Evolutionary conservation across 2,888 invertebrate genomes (phyloP), one percentile per base, ranked within the genome.

Genomic region (Temnothorax ravouxi): DNA sequence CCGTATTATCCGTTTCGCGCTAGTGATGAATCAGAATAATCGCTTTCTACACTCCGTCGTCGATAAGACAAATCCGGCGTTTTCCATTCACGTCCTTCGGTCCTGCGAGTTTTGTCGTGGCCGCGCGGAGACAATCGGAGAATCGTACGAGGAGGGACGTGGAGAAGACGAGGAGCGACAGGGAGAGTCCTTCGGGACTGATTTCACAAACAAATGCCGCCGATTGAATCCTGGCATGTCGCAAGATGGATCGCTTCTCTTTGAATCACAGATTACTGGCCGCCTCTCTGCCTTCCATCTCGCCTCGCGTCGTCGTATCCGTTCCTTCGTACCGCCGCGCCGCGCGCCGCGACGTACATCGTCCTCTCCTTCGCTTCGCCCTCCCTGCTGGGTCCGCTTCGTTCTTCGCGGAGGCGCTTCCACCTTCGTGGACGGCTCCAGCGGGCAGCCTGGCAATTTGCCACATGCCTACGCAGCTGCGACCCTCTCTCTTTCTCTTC

Each of bases 171-270:
- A 76, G 67, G 75, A 67, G 79, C 81, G 87, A 76, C 81, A 76
- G 85, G 87, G 89, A 89, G 88, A 92, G 91, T 93, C 92, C 92
- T 90, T 86, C 88, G 93, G 92, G 94, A 93, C 93, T 94, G 93
- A 94, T 94, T 94, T 93, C 91, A 92, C 94, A 94, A 94, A 93
- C 94, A 94, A 94, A 94, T 94, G 93, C 93, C 93, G 92, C 92
- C 94, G 93, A 94, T 94, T 93, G 93, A 93, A 94, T 93, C 92
- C 92, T 93, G 94, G 93, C 94, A 93, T 93, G 92, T 93, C 90
- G 92, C 92, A 94, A 94, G 94, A 94, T 93, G 93, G 94, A 94
- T 94, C 93, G 93, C 88, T 94, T 94, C 93, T 92, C 93, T 94
- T 94, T 94, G 94, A 94, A 94, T 94, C 94, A 93, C 94, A 93